Evolutionary conservation across 2,888 invertebrate genomes (phyloP), one percentile per base, ranked within the genome.

Genomic region (Falcaria lacertinaria): DNA sequence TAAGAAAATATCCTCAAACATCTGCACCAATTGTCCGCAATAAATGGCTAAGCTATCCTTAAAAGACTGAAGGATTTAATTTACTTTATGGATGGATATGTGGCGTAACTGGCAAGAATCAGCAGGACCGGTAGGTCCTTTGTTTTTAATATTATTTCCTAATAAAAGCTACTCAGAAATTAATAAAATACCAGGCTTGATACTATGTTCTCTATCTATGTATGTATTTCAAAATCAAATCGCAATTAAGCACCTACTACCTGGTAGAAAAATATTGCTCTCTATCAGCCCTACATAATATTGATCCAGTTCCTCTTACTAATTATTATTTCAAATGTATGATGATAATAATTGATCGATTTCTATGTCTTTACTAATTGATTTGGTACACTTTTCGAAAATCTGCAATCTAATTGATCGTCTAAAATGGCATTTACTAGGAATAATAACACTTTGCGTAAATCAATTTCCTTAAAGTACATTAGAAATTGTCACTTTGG

Each of bases 401-500:
- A 80, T 84, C 75, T 75, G 75, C 86, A 86, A 87, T 56, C 85
- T 86, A 87, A 78, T 79, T 83, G 80, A 75, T 76, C 68, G 56
- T 69, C 85, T 87, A 88, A n/a, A 22, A 81, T 84, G 80, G 81
- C 74, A 74, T 74, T 81, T 84, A 83, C 87, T 89, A 87, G 83
- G 77, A 83, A 86, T 87, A 88, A 87, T n/a, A 88, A 88, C 87
- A 88, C 87, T 82, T 84, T 68, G 67, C 78, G 79, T 84, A 84
- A 82, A 82, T 86, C 74, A 74, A 75, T 84, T 85, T 77, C 70
- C 74, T 80, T 82, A 78, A 54, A 70, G 64, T 77, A 79, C 64
- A 66, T 62, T 66, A 56, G 52, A 60, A 59, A 61, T 66, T 69
- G 67, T 73, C 69, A 69, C 64, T 62, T 73, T 64, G 66, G 67